A percentile compares a stretch with the other conserved stretches of the same genome.
Conservation (phyloP, 2,888 invertebrate genomes). For the Prosopocoilus inquinatus region DNA sequence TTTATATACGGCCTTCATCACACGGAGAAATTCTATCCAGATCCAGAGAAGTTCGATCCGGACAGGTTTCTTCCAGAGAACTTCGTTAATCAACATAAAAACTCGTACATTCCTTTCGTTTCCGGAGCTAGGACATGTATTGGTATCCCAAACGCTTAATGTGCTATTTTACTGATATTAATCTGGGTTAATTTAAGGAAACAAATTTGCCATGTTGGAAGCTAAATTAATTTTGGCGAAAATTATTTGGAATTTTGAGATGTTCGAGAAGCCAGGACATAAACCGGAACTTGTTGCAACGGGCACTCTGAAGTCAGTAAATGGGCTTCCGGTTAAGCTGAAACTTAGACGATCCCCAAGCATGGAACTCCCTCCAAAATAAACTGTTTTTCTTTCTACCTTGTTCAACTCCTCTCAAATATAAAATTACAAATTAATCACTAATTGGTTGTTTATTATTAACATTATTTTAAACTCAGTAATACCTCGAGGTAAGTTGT, state of each 20-base stretch:
- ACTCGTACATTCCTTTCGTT: constrained; percentile 2
- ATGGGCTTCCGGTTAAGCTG: constrained; percentile 16
- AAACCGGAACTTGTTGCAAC: constrained; percentile 1
- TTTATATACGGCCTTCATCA: constrained; percentile 18
- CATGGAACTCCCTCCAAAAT: too few relatives aligned
- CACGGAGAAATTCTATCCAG: constrained; percentile 14
- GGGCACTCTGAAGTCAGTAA: constrained; percentile 13
- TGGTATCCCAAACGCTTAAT: background rate
- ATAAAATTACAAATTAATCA: too few relatives aligned
- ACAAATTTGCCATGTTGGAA: constrained; percentile 4
- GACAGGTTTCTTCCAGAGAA: constrained; percentile 21
- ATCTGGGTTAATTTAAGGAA: background rate
- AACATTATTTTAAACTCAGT: too few relatives aligned
- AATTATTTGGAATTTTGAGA: constrained; percentile 11
- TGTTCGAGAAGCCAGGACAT: constrained; percentile 6
- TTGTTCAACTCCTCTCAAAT: too few relatives aligned
- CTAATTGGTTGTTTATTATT: too few relatives aligned
- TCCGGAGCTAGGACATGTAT: background rate
- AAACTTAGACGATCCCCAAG: background rate
- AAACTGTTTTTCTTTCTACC: too few relatives aligned
- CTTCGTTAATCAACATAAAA: background rate
- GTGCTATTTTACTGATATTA: background rate
- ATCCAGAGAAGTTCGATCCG: constrained; percentile 25
- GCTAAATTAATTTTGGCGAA: background rate
- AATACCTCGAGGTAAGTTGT: too few relatives aligned